These are phyloP conservation scores for Forficula auricularia DNA, from an alignment of 1,140 invertebrate genomes.

Conservation along the genomic window DNA sequence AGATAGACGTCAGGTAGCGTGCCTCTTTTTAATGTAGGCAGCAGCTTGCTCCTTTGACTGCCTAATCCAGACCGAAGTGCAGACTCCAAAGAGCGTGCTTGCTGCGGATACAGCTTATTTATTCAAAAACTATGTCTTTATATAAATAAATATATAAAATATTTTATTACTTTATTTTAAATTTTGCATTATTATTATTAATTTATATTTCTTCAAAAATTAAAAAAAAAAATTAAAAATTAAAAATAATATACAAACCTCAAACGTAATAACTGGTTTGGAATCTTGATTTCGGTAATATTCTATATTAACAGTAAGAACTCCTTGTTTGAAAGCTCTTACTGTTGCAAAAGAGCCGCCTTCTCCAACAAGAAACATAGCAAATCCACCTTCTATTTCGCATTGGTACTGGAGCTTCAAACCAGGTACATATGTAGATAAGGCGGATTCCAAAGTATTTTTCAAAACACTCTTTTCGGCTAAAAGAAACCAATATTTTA, in stretches of 20 bases:
- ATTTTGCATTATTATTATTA: no score
- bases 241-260: conserved; percentile 35
- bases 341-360: conserved; percentile 47
- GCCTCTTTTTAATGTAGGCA: conserved; percentile 64
- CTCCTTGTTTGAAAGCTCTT: conserved; percentile 48
- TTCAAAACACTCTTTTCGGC: conserved; percentile 44
- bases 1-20: conserved; percentile 68
- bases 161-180: no score
- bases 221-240: no score
- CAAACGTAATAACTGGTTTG: conserved; percentile 46
- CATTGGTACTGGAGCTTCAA: conserved; percentile 37
- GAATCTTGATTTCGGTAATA: conserved; percentile 57
- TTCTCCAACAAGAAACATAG: conserved; percentile 47
- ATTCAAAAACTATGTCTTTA: background rate
- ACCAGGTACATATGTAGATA: conserved; percentile 47
- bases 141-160: background rate
- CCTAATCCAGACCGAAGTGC: conserved; percentile 49
- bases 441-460: conserved; percentile 41
- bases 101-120: conserved; percentile 20
- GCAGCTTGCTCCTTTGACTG: conserved; percentile 57
- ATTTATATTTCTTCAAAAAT: no score
- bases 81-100: conserved; percentile 46
- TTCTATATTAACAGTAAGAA: conserved; percentile 62
- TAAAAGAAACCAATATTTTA: conserved; percentile 8
- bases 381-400: conserved; percentile 39